A percentile compares a stretch with the other conserved stretches of the same genome.
Conservation (phyloP, 1,140 invertebrate species). For the Drosophila ogumai region DNA sequence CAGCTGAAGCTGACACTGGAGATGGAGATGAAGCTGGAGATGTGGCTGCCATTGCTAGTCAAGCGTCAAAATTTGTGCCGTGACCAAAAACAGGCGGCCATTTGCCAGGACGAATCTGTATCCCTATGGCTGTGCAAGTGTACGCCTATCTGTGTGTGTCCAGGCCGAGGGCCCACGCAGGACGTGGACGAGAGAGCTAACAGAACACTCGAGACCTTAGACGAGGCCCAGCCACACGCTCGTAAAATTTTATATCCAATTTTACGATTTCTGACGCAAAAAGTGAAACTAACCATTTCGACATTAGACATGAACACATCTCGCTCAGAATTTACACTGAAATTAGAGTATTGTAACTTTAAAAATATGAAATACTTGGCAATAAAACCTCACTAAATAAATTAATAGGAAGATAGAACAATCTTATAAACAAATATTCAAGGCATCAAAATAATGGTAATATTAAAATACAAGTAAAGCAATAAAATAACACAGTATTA, state of each 20-base stretch:
- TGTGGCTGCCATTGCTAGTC: slow-evolving; percentile 77
- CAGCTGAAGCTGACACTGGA: slow-evolving; percentile 49
- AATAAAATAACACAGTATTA: too few species aligned
- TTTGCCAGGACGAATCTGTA: slow-evolving; percentile 63
- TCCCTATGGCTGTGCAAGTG: slow-evolving; percentile 9
- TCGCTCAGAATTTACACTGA: slow-evolving; percentile 49
- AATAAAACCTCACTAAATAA: not conserved
- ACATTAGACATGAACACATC: slow-evolving; percentile 83
- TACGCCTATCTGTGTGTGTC: slow-evolving; percentile 16
- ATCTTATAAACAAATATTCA: too few species aligned
- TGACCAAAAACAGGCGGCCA: slow-evolving; percentile 74
- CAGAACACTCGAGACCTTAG: slow-evolving; percentile 64
- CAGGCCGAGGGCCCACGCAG: slow-evolving; percentile 25
- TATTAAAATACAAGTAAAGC: too few species aligned
- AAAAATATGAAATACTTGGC: not conserved
- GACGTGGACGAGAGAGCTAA: slow-evolving; percentile 54
- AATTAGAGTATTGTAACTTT: not conserved
- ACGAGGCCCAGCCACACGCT: slow-evolving; percentile 71
- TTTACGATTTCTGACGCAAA: slow-evolving; percentile 83
- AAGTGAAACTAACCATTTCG: slow-evolving; percentile 83
- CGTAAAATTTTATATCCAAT: slow-evolving; percentile 84
- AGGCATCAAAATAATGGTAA: too few species aligned
- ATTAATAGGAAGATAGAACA: too few species aligned
- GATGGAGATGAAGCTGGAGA: slow-evolving; percentile 42
- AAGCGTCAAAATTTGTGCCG: slow-evolving; percentile 81